A percentile compares a stretch with the other conserved stretches of the same genome.
phyloP scores from a whole-genome alignment of 1,140 invertebrate genomes.

The Elysia chlorotica region DNA sequence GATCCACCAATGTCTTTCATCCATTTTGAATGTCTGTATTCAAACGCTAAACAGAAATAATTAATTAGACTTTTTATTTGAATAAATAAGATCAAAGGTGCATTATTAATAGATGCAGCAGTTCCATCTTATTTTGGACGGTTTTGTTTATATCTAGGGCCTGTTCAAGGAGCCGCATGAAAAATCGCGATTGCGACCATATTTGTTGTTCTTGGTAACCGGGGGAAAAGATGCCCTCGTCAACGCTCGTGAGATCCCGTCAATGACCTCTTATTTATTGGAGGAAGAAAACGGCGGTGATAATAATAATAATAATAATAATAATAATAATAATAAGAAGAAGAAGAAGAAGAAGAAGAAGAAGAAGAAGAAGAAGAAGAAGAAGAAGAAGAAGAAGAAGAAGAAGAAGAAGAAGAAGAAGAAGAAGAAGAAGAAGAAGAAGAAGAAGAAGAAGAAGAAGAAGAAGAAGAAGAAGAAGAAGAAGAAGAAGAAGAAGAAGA shows the following conservation, averaged over 20 bases:
- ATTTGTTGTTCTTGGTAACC: conserved; percentile 50
- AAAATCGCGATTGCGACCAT: too few species aligned
- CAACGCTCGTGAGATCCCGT: neutral
- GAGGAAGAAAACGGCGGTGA: too few species aligned
- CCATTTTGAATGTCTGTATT: conserved; percentile 45
- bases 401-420: neutral
- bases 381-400: neutral
- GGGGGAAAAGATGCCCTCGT: conserved; percentile 30
- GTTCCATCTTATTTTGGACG: conserved; percentile 26
- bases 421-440: neutral
- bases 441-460: neutral
- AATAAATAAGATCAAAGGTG: neutral
- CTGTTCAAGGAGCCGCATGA: too few species aligned
- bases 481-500: neutral
- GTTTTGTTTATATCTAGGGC: too few species aligned
- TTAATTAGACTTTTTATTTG: neutral
- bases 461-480: neutral
- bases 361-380: neutral
- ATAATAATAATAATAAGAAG: neutral
- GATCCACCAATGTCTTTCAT: conserved; percentile 63
- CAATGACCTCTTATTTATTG: neutral
- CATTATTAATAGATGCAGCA: neutral
- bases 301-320: neutral
- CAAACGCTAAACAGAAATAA: neutral
- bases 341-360: too few species aligned